phyloP scores from a whole-genome alignment of 2,888 invertebrate species.

The Pheosia gnoma region DNA sequence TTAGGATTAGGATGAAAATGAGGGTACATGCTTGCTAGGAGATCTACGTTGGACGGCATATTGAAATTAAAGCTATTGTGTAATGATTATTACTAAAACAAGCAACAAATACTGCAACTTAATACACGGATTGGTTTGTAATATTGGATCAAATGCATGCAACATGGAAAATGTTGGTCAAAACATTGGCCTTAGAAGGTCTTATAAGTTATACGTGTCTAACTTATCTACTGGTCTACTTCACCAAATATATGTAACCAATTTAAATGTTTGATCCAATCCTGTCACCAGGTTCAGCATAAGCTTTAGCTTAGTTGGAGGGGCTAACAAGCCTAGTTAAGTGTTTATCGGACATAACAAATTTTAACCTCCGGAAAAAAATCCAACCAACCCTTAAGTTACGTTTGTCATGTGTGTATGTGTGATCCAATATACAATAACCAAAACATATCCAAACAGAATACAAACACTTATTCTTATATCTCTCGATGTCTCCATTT shows the following conservation, averaged over 20 bases:
- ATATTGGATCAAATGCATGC: slow-evolving; percentile 1
- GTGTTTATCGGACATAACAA: too few species aligned
- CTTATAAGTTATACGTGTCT: too few species aligned
- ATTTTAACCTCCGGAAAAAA: too few species aligned
- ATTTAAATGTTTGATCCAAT: too few species aligned
- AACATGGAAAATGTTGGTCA: neutral
- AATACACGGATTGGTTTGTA: neutral
- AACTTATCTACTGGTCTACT: too few species aligned
- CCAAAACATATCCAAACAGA: slow-evolving; percentile 11
- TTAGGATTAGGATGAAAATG: slow-evolving; percentile 5
- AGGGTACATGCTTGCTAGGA: neutral
- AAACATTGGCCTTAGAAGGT: neutral
- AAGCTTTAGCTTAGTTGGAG: too few species aligned
- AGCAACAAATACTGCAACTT: neutral
- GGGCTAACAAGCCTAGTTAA: too few species aligned
- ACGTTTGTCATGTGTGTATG: neutral
- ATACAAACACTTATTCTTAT: slow-evolving; percentile 28
- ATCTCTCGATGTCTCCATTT: slow-evolving; percentile 6
- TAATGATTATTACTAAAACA: neutral
- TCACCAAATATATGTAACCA: too few species aligned
- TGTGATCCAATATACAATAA: slow-evolving; percentile 5
- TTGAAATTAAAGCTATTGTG: neutral
- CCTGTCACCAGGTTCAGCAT: too few species aligned
- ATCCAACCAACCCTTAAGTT: too few species aligned
- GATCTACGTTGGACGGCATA: neutral